A percentile compares a stretch with the other conserved stretches of the same genome.
Evolutionary conservation across 2,113 vertebrate genomes (phyloP).

Genomic region (Colinus virginianus): DNA sequence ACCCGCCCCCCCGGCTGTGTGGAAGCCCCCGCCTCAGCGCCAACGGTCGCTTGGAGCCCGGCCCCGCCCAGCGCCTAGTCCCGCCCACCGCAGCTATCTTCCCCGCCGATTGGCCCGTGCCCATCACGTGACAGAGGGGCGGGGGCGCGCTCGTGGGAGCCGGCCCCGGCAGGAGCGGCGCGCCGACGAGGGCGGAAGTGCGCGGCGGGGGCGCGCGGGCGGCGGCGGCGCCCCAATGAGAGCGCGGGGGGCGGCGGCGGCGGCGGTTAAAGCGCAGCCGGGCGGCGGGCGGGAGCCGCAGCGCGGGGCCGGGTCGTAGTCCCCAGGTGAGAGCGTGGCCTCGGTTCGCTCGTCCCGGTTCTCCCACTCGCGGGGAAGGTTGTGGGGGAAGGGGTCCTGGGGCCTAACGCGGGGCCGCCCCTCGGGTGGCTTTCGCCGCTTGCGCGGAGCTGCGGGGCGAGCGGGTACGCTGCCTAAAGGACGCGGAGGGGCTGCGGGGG

Average conservation of each 20-base stretch:
- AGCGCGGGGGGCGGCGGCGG: not conserved
- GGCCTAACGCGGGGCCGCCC: not conserved
- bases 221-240: constrained; percentile 17
- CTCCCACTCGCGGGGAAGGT: no score
- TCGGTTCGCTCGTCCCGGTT: no score
- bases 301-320: not conserved
- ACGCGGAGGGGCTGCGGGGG: not conserved
- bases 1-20: not conserved
- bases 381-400: not conserved
- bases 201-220: constrained; percentile 10
- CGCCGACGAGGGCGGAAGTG: constrained; percentile 19
- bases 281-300: not conserved
- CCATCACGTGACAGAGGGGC: not conserved
- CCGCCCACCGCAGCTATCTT: not conserved
- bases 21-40: not conserved
- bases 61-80: no score
- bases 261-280: not conserved
- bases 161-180: not conserved
- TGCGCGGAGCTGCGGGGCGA: not conserved
- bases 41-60: not conserved
- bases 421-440: not conserved
- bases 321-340: not conserved
- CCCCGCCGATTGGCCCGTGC: not conserved
- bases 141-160: not conserved
- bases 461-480: not conserved